Evolutionary conservation across 2,888 invertebrate species (phyloP).

Genomic region (Caradrina kadenii): DNA sequence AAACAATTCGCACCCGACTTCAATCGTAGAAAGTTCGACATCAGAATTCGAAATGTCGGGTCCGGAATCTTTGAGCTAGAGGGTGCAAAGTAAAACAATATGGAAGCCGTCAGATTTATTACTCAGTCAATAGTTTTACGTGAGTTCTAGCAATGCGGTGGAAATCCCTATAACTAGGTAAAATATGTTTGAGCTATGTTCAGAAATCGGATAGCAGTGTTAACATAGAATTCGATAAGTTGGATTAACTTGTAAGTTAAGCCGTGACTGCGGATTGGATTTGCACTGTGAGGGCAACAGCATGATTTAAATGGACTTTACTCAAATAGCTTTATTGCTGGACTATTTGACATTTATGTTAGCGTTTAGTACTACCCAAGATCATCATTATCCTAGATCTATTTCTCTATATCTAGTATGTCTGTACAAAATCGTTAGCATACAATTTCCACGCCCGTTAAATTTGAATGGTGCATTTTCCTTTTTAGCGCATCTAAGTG

Average conservation of each 20-base stretch:
- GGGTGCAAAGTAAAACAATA: constrained; percentile 66
- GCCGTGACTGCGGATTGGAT: constrained; percentile 55
- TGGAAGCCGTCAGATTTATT: constrained; percentile 66
- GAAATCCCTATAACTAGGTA: constrained; percentile 57
- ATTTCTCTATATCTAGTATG: too few relatives aligned
- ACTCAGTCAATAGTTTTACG: constrained; percentile 69
- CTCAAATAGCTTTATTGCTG: constrained; percentile 10
- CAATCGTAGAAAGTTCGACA: constrained; percentile 60
- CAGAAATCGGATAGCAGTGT: constrained; percentile 61
- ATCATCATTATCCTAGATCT: too few relatives aligned
- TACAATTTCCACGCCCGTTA: too few relatives aligned
- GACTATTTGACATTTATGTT: not conserved
- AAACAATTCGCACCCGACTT: constrained; percentile 59
- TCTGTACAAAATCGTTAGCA: too few relatives aligned
- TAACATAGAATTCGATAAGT: constrained; percentile 66
- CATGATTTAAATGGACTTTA: constrained; percentile 27
- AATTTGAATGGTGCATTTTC: too few relatives aligned
- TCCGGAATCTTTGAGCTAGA: constrained; percentile 50
- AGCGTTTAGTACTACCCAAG: too few relatives aligned
- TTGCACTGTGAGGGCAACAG: constrained; percentile 38
- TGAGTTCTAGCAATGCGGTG: constrained; percentile 67
- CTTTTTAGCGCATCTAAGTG: too few relatives aligned
- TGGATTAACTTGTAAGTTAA: constrained; percentile 68
- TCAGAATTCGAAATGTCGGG: constrained; percentile 62
- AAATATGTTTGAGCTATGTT: constrained; percentile 44